Evolutionary conservation across 2,888 invertebrate genomes (phyloP), one percentile per base, ranked within the genome.

Genomic region (Hipparchia sbordonii): DNA sequence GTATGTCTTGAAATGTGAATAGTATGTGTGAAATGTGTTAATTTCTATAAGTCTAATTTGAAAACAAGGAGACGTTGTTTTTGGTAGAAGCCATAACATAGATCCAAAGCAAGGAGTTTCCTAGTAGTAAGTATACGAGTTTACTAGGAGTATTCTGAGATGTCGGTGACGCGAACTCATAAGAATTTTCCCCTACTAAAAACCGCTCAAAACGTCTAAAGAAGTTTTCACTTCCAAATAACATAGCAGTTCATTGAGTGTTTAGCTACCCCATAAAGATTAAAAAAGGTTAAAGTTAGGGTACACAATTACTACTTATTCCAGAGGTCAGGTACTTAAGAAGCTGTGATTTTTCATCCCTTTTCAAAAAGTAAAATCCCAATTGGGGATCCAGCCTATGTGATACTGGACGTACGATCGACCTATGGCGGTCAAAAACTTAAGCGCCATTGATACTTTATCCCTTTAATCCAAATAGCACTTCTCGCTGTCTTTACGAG

Each of bases 371-470:
- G 23, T 2, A 13, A 13, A 56, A 56, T 56, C 8, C 13, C 6
- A 56, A 56, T 56, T 7, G 2, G 8, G 8, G 56, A 13, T 13
- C 56, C 13, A 13, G 2, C 5, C 4, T 48, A n/a, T n/a, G n/a
- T 54, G 6, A 6, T 54, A 12, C 12, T 6, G n/a, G 12, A 5
- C 6, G 12, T 6, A 54, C 6, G n/a, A 4, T n/a, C 5, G 6
- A n/a, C 54, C 57, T 1, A 57, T 23, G 23, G 13, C 23, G 2
- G 51, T 51, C 51, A 63, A 51, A 63, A 10, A 13, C 33, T 63
- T 46, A 75, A 74, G 54, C 60, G 46, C 54, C 51, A 70, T 54
- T 39, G 61, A 75, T 75, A 74, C 74, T 76, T 78, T 75, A 78
- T 76, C 76, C 71, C 66, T 72, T 62, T 77, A 74, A 76, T 77